Evolutionary conservation across 2,113 vertebrate genomes (phyloP).

Genomic region (Athene cunicularia): DNA sequence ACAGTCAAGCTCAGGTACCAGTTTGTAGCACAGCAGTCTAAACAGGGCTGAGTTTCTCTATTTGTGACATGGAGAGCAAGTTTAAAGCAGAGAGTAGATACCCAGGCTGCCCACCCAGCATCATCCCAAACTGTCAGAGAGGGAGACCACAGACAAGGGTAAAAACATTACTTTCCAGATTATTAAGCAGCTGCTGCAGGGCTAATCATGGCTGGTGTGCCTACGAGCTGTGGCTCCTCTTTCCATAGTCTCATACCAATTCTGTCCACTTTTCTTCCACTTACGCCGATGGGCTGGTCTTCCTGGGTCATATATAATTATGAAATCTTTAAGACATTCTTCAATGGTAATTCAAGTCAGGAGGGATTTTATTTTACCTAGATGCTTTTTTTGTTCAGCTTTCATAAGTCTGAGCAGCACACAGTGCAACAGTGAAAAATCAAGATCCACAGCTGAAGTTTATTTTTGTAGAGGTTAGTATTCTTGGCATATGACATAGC

Average conservation of each 20-base stretch:
- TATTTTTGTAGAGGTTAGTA: slow-evolving; percentile 50
- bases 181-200: not conserved
- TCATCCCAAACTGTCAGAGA: not conserved
- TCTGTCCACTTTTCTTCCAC: not conserved
- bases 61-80: not conserved
- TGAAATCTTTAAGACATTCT: not conserved
- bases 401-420: not conserved
- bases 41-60: not conserved
- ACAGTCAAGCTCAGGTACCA: not conserved
- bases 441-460: not conserved
- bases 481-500: slow-evolving; percentile 8
- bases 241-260: not conserved
- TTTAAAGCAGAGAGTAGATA: not conserved
- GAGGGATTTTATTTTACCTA: not conserved
- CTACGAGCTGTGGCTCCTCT: not conserved
- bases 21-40: not conserved
- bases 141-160: not conserved
- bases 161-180: not conserved
- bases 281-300: not conserved
- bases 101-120: not conserved
- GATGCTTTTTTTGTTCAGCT: not conserved
- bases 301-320: not conserved
- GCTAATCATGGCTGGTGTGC: not conserved
- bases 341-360: not conserved
- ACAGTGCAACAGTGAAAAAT: not conserved